These are phyloP conservation scores for Meleagris gallopavo DNA, from an alignment of 2,113 vertebrate species.

Conservation along the genomic window DNA sequence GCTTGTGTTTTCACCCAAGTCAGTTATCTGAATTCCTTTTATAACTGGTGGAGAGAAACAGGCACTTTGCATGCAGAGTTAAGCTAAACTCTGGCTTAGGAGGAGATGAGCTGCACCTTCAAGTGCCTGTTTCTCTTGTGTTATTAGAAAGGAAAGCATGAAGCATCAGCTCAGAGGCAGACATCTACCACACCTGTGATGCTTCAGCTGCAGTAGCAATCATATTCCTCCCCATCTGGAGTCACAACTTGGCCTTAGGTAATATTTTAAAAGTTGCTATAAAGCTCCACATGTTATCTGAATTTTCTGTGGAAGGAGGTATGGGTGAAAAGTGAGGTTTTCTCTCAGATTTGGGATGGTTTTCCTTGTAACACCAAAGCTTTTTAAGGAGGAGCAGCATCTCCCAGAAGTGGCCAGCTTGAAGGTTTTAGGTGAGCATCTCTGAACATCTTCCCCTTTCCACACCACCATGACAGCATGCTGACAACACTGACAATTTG, in stretches of 20 bases:
- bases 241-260: not conserved
- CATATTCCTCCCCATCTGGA: not conserved
- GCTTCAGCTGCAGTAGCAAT: not conserved
- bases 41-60: not conserved
- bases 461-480: not conserved
- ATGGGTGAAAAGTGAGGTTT: not conserved
- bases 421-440: not conserved
- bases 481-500: slow-evolving; percentile 65
- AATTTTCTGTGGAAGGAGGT: not conserved
- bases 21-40: not conserved
- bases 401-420: not conserved
- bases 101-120: not conserved
- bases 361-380: not conserved
- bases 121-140: rapidly evolving
- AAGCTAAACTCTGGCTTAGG: not conserved
- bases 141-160: not conserved
- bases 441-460: not conserved
- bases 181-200: not conserved
- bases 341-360: not conserved
- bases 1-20: not conserved
- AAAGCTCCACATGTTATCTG: not conserved
- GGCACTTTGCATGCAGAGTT: not conserved
- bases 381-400: not conserved
- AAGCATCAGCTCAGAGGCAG: not conserved
- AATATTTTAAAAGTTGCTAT: not conserved